Evolutionary conservation across 2,797 vertebrate genomes (phyloP), one percentile per base, ranked within the genome.

Genomic region (Denticeps clupeoides): DNA sequence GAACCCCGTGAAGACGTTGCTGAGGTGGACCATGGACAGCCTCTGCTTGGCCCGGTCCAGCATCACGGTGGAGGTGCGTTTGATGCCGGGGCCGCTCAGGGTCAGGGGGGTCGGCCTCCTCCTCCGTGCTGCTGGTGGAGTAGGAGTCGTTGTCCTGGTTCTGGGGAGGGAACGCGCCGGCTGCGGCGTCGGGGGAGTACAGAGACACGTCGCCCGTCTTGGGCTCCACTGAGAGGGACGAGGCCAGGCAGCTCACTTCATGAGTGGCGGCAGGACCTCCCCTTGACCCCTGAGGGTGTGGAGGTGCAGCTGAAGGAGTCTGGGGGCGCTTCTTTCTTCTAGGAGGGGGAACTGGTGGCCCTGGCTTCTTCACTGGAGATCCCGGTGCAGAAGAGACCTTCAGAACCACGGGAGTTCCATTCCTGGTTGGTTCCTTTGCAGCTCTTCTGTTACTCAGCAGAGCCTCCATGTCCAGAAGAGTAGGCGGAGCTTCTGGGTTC

Each of bases 71-170:
- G 67, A 69, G 15, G 79, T 83, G 63, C 89, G 85, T 68, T 77
- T 90, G 18, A 84, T n/a, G n/a, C n/a, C n/a, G n/a, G n/a, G n/a
- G n/a, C n/a, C n/a, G n/a, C n/a, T n/a, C n/a, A n/a, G n/a, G n/a
- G n/a, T 45, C 2, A 54, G 60, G 63, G 43, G 57, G 21, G 10
- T 95, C 93, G 11, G 56, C 63, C 21, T 98, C 93, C 59, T 97
- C 94, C 58, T 99, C 94, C 0, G 89, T 83, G 77, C 93, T 97
- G 76, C 92, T 96, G 61, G 84, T 88, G 0, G 92, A 95, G 60
- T 83, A 86, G 15, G 93, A 94, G 61, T 97, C 94, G 0, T 76
- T 84, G 44, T 97, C 91, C 0, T 78, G 65, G 0, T 43, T 52
- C 0, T 62, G 69, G n/a, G 25, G n/a, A n/a, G n/a, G 35, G 35